Evolutionary conservation across 2,888 invertebrate genomes (phyloP), one percentile per base, ranked within the genome.

Genomic region (Celastrina argiolus): DNA sequence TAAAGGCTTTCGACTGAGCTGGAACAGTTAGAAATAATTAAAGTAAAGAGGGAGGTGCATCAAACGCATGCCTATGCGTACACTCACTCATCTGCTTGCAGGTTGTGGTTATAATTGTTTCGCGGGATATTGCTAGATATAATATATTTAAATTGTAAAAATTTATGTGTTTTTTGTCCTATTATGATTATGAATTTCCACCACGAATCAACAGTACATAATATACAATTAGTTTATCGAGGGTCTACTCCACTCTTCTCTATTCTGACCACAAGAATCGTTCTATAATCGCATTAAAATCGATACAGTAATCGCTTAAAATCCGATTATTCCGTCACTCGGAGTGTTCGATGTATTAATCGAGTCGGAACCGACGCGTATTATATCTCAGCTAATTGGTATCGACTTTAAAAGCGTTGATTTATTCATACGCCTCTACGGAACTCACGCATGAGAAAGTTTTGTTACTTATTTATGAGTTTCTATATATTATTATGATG

Each of bases 371-470:
- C 75, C 71, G 73, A 75, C 73, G 71, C 67, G 64, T 72, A 72
- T 73, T 72, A 76, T 75, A 72, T 73, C 73, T 74, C 72, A 71
- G 71, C 71, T 78, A 78, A 78, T 78, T 78, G 78, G 75, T 72
- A 71, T 72, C 69, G 75, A 74, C 73, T 71, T 74, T 75, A 75
- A 76, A 74, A 72, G 70, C 68, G 69, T 74, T 74, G 74, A 75
- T 76, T 75, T 75, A 74, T 66, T 71, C 64, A 61, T 68, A 70
- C 68, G 68, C 69, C 58, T 69, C 69, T 70, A 67, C 64, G 68
- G 66, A 69, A 66, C 65, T 65, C 59, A 66, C 65, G 42, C 63
- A 66, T 70, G 66, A 70, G 69, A 71, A 56, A 63, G 66, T 72
- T 70, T 70, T 68, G 68, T 69, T 69, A 69, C 68, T 68, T 71